A percentile compares a stretch with the other conserved stretches of the same genome.
phyloP scores from a whole-genome alignment of 2,113 vertebrate species.

The Azemiops feae region DNA sequence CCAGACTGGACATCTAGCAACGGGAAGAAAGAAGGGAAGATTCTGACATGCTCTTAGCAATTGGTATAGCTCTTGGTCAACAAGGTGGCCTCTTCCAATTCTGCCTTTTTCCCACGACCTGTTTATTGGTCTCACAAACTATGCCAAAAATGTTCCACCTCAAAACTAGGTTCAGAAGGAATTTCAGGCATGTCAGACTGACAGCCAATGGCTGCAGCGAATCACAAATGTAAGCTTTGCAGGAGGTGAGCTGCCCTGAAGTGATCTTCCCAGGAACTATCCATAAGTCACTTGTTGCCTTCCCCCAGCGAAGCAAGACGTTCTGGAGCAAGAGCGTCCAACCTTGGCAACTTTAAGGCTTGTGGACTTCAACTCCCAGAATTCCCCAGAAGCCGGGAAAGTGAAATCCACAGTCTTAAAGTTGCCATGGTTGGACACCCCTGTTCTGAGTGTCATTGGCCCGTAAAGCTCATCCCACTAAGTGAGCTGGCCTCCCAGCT shows the following conservation, averaged over 20 bases:
- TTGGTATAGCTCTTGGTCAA: background rate
- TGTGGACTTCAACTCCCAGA: background rate
- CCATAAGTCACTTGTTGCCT: background rate
- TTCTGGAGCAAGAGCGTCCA: background rate
- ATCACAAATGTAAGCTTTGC: background rate
- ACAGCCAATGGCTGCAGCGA: background rate
- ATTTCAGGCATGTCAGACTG: background rate
- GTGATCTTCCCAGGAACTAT: background rate
- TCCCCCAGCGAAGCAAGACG: background rate
- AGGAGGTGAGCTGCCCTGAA: background rate
- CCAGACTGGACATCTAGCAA: background rate
- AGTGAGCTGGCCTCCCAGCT: background rate
- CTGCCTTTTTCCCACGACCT: background rate
- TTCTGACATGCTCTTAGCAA: background rate
- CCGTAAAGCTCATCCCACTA: background rate
- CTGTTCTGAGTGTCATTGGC: background rate
- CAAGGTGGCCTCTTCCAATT: background rate
- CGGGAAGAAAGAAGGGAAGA: background rate
- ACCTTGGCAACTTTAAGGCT: background rate
- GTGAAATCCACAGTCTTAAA: background rate
- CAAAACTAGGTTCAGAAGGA: conserved; percentile 8
- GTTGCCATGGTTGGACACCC: background rate
- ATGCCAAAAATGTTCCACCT: background rate
- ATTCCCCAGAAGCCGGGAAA: background rate
- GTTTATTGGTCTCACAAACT: background rate